Base-by-base conservation (phyloP, 2,797 vertebrate genomes). In the Rhabdomys pumilio region DNA sequence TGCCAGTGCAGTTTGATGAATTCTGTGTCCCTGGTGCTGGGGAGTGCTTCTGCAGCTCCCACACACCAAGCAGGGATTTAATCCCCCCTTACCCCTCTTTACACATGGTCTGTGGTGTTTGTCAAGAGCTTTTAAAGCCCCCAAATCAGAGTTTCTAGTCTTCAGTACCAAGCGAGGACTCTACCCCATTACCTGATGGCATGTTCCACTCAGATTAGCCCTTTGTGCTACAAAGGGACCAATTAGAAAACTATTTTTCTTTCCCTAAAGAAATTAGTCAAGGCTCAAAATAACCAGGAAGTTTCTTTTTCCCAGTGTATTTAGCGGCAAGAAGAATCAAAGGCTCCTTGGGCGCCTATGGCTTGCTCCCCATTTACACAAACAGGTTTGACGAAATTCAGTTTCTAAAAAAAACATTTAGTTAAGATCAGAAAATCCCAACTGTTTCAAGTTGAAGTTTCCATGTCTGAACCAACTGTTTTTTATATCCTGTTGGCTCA, bases 401-500 rank as follows among this genome's bases (percentile, higher is more conserved):
- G 82, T 96, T 95, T 92, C 76, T 22, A 73, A 93, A 92, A 91
- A 92, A 91, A 79, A 94, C n/a, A 92, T 67, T 94, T 93, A 41
- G 50, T 90, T 53, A 96, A 96, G 93, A 97, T 97, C 95, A 92
- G 96, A 97, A 95, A 96, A 96, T 95, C 86, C 94, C 94, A 91
- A 96, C 87, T 96, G 95, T 96, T 97, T 96, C 82, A 93, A 63
- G 77, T 94, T 95, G 85, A 97, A 92, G 61, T 96, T 98, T 93
- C 93, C 90, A 96, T 72, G 90, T 95, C 79, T 96, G 81, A 88
- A 91, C 69, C 76, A 89, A 95, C 93, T 94, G 87, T 94, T 96
- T 96, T 97, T 96, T 92, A 73, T 93, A 93, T 96, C 86, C 89
- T 95, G n/a, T 87, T 93, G 90, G 91, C 92, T 88, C 67, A 31